Base-by-base conservation (phyloP, 2,113 vertebrate genomes). In the Erinaceus europaeus region DNA sequence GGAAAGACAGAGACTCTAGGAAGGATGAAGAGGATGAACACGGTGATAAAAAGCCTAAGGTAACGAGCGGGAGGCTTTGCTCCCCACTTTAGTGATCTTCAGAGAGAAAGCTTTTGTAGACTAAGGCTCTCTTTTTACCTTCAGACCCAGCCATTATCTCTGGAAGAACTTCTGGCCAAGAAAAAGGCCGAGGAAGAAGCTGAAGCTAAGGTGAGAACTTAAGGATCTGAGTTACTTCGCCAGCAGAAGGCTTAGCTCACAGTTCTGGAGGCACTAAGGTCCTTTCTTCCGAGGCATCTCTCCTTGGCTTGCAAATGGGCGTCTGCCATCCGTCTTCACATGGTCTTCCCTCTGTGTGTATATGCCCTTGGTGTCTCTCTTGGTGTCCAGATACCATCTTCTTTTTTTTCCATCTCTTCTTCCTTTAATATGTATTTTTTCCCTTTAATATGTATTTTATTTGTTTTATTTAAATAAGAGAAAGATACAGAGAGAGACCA, bases 161-260 rank as follows among this genome's bases (percentile, higher is more conserved):
- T 99, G 95, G 99, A 99, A 94, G 99, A 99, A 95, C 98, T 99
- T 93, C 96, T 99, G 65, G 98, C 99, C 1, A 99, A 99, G 96
- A 99, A 99, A 90, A 99, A 99, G 88, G 98, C 98, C 38, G 99
- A 99, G 52, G 99, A 99, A 79, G 99, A 99, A 94, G 99, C 99
- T 0, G 99, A 99, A 89, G 97, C 99, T 29, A 99, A 99, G 98
- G 99, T 99, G 84, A 93, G 92, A 92, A 89, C 15, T 0, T 5
- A 68, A 23, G 29, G 10, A 3, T 65, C n/a, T n/a, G n/a, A n/a
- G n/a, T n/a, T n/a, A n/a, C n/a, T n/a, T n/a, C n/a, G n/a, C n/a
- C n/a, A n/a, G n/a, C n/a, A n/a, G n/a, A n/a, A n/a, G n/a, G n/a
- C n/a, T n/a, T n/a, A n/a, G 50, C 34, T 10, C 2, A 25, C 0